These are phyloP conservation scores for Sebastes wilsoni DNA, from an alignment of 2,797 vertebrate genomes.

Conservation along the genomic window DNA sequence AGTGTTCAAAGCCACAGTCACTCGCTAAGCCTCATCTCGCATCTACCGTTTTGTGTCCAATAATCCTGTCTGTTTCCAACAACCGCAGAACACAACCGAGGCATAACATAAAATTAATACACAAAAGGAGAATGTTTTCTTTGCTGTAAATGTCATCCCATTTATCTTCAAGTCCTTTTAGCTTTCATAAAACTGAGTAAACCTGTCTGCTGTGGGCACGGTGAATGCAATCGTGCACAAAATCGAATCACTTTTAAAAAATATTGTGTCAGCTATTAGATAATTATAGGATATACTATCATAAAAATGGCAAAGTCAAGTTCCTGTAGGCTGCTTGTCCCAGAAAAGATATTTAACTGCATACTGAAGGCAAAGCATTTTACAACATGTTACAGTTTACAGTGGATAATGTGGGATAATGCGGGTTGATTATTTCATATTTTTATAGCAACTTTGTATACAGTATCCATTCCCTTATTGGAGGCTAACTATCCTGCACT, in stretches of 20 bases:
- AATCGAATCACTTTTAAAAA: background rate
- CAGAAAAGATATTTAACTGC: background rate
- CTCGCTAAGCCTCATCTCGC: constrained; percentile 75
- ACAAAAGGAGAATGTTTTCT: constrained; percentile 2
- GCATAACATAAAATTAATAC: constrained; percentile 45
- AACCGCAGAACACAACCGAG: constrained; percentile 48
- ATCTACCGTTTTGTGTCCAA: constrained; percentile 65
- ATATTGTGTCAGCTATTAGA: background rate
- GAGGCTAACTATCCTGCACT: background rate
- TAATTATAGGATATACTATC: background rate
- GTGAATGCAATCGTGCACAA: background rate
- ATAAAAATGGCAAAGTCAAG: background rate
- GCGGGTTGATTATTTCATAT: background rate
- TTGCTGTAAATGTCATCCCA: constrained; percentile 3
- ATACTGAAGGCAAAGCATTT: background rate
- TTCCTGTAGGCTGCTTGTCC: background rate
- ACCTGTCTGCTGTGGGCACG: background rate
- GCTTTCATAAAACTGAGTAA: background rate
- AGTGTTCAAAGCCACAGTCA: constrained; percentile 70
- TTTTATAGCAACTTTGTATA: background rate
- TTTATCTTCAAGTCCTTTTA: background rate
- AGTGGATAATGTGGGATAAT: background rate
- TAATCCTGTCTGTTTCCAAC: constrained; percentile 69
- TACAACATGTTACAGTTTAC: background rate
- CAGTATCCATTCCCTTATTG: background rate